Evolutionary conservation across 2,888 invertebrate species (phyloP).

Genomic region (Cephonodes hylas): DNA sequence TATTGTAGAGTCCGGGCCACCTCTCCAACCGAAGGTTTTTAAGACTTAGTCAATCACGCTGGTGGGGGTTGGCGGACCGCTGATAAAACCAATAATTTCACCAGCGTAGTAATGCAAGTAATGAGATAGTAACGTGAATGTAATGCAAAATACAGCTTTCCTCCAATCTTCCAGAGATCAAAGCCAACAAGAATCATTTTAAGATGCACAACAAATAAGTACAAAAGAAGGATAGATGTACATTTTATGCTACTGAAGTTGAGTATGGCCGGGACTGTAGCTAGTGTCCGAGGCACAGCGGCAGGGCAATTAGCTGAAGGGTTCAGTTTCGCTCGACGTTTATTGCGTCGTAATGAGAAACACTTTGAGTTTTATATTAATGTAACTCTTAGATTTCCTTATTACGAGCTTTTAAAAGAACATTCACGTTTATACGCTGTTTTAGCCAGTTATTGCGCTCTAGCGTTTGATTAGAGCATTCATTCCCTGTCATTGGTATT

Average conservation of each 20-base stretch:
- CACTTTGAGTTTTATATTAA: conserved; percentile 9
- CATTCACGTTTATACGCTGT: not conserved
- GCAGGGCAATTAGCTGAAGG: conserved; percentile 1
- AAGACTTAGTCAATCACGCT: too few species aligned
- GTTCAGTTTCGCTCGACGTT: conserved; percentile 3
- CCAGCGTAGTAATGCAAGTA: too few species aligned
- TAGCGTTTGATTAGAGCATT: not conserved
- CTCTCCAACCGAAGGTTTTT: too few species aligned
- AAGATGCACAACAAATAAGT: not conserved
- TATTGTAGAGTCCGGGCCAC: too few species aligned
- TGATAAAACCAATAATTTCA: too few species aligned
- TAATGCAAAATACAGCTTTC: too few species aligned
- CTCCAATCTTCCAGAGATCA: not conserved
- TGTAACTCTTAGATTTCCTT: conserved; percentile 6
- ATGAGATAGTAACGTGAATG: too few species aligned
- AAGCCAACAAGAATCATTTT: not conserved
- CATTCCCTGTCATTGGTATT: not conserved
- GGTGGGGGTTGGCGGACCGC: too few species aligned
- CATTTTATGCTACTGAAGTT: not conserved
- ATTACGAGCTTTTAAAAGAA: conserved; percentile 4
- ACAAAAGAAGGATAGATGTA: not conserved
- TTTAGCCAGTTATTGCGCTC: not conserved
- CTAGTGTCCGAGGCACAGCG: not conserved
- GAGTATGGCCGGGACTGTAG: not conserved
- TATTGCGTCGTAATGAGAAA: conserved; percentile 10